These are phyloP conservation scores for Sarcoramphus papa DNA, from an alignment of 2,797 vertebrate species.

Conservation along the genomic window DNA sequence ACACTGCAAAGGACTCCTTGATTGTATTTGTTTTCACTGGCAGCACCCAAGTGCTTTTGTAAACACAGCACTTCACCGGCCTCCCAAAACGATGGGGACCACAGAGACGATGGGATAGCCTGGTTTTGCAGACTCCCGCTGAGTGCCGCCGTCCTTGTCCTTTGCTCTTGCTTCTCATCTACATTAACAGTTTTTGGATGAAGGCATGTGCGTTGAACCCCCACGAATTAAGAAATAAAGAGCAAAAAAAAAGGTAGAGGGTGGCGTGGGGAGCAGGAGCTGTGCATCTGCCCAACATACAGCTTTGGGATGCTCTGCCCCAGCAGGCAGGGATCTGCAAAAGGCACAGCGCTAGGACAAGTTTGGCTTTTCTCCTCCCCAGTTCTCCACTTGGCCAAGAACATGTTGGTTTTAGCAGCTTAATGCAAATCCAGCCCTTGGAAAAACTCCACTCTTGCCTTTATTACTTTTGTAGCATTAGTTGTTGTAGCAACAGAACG, in stretches of 20 bases:
- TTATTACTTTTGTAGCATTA: not conserved
- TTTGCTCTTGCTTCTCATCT: not conserved
- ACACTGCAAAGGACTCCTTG: not conserved
- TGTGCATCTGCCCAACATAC: not conserved
- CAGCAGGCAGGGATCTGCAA: not conserved
- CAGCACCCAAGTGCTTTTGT: not conserved
- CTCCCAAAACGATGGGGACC: not conserved
- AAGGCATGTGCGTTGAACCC: not conserved
- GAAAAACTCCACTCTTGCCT: not conserved
- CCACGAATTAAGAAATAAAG: not conserved
- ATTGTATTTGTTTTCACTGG: not conserved
- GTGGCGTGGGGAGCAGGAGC: not conserved
- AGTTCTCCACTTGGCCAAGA: not conserved
- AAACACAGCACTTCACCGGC: not conserved
- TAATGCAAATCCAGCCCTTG: not conserved
- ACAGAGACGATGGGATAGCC: fast-evolving
- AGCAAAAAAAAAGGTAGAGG: fast-evolving
- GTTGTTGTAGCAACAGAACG: constrained; percentile 19
- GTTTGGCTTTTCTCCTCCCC: not conserved
- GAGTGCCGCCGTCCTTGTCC: not conserved
- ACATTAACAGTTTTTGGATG: not conserved
- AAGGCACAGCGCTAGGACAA: not conserved
- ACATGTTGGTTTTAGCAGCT: not conserved
- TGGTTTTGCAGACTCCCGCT: not conserved
- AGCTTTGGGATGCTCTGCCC: not conserved